phyloP scores from a whole-genome alignment of 1,140 invertebrate genomes.

The Platorchestia sp. region DNA sequence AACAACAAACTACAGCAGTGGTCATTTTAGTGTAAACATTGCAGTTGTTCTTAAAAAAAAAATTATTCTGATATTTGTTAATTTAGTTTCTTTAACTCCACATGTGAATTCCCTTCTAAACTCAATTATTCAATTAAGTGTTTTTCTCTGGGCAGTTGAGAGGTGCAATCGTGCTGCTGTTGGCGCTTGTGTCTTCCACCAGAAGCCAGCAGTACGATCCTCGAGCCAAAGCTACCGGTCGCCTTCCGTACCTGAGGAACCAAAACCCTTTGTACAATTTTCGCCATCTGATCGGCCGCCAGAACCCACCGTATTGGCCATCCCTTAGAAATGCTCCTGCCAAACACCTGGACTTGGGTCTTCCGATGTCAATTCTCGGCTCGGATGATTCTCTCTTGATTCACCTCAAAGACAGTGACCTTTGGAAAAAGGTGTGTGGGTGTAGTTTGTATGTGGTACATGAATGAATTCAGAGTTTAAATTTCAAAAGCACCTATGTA shows the following conservation, averaged over 20 bases:
- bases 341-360: neutral
- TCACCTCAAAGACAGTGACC: neutral
- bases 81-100: neutral
- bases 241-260: neutral
- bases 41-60: neutral
- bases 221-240: neutral
- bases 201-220: neutral
- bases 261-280: neutral
- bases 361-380: neutral
- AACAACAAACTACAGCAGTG: neutral
- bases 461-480: no score
- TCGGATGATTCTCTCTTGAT: neutral
- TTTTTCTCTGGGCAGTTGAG: neutral
- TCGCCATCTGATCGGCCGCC: neutral
- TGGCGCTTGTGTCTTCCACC: neutral
- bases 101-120: neutral
- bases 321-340: neutral
- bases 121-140: neutral
- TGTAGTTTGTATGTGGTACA: no score
- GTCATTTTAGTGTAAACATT: neutral
- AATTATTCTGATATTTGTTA: neutral
- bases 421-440: conserved; percentile 20
- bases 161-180: neutral
- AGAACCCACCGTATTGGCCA: neutral
- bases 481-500: no score